Evolutionary conservation across 1,140 invertebrate genomes (phyloP), one percentile per base, ranked within the genome.

Genomic region (Chelonus insularis): DNA sequence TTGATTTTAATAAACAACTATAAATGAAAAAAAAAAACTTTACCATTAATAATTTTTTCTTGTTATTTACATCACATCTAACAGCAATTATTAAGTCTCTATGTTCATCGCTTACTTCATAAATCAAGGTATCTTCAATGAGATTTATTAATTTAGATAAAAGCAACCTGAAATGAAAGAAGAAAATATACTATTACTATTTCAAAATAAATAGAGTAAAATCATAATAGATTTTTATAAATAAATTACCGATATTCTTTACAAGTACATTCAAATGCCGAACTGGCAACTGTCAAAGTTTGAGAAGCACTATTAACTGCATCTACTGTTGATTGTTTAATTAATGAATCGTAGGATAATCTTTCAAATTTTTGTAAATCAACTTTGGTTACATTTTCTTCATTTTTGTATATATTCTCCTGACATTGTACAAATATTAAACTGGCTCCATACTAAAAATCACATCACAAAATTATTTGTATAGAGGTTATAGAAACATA

Each of bases 271-370:
- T 77, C 73, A 61, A 81, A 71, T 29, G 78, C 72, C n/a, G 61
- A 60, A 58, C 73, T 79, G 25, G 69, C 72, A 51, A 79, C 32
- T 16, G 76, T 81, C 39, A 81, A 66, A 56, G 70, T 63, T 56
- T 75, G 70, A 11, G 75, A 71, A 54, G 74, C 72, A 67, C 74
- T 80, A 21, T 80, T 80, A 12, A 73, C 72, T 64, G 70, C 68
- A 54, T 75, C 69, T 16, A 80, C 62, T 1, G 72, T 69, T n/a
- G 77, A 78, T 63, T 78, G 74, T 63, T 79, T 74, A 21, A 81
- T 74, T 71, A 79, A 72, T 56, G 72, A 77, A 41, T 78, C 76
- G 47, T 70, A 72, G n/a, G 77, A 72, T 12, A 81, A 54, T n/a
- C 72, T 74, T 51, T 67, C 63, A 20, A 65, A n/a, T 39, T 72